Percentiles rank a stretch among this genome's conserved stretches.
Conservation (phyloP, 2,113 vertebrate genomes). For the Actenoides lindsayi region DNA sequence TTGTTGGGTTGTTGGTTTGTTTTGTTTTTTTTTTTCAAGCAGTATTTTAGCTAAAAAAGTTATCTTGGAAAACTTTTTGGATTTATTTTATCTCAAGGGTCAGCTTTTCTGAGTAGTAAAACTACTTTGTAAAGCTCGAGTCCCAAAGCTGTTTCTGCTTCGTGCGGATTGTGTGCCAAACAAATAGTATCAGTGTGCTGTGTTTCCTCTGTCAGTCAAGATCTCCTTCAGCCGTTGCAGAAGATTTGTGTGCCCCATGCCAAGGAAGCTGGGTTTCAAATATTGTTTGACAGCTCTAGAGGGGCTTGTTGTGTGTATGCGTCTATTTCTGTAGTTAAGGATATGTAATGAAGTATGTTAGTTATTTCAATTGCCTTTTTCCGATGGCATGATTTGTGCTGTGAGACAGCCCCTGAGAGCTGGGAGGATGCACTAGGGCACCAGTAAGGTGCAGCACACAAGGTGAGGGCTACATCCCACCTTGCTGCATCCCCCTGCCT, state of each 20-base stretch:
- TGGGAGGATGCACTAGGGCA: neutral
- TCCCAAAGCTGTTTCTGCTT: neutral
- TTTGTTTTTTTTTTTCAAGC: neutral
- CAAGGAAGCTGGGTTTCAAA: neutral
- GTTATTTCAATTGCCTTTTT: neutral
- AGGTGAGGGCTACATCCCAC: neutral
- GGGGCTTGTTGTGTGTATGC: neutral
- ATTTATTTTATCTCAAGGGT: neutral
- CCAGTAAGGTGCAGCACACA: fast-evolving
- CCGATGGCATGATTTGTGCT: neutral
- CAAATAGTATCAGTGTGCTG: neutral
- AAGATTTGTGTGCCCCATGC: neutral
- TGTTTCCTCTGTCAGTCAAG: neutral
- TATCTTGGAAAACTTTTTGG: neutral
- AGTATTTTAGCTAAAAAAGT: neutral
- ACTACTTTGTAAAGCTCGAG: neutral
- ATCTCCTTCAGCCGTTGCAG: neutral
- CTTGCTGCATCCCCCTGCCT: neutral
- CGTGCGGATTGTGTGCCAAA: neutral
- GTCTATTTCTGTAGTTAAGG: neutral
- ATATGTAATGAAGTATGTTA: fast-evolving
- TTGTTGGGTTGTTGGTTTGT: no score
- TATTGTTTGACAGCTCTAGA: neutral
- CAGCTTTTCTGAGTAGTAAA: neutral
- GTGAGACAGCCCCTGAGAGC: neutral